These are phyloP conservation scores for Fragum sueziense DNA, from an alignment of 2,888 invertebrate genomes.

Conservation along the genomic window DNA sequence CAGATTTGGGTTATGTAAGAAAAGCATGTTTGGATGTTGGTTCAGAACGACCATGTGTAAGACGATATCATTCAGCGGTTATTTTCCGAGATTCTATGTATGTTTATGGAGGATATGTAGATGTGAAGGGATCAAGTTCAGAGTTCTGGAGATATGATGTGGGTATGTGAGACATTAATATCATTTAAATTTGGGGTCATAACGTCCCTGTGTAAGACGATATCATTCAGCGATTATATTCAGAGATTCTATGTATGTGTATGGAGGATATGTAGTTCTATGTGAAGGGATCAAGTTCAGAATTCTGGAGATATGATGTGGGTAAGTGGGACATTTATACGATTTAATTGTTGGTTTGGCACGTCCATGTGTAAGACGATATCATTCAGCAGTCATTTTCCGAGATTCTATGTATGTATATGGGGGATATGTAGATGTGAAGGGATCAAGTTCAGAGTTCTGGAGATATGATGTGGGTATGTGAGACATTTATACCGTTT, in stretches of 20 bases:
- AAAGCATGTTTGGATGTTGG: conserved; percentile 61
- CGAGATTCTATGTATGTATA: conserved; percentile 91
- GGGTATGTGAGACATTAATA: conserved; percentile 86
- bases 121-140: conserved; percentile 91
- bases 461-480: conserved; percentile 95
- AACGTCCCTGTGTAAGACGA: conserved; percentile 84
- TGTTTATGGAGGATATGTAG: conserved; percentile 94
- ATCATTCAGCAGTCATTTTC: conserved; percentile 92
- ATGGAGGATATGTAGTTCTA: conserved; percentile 95
- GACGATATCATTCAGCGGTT: conserved; percentile 92
- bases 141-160: conserved; percentile 95
- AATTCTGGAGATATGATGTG: conserved; percentile 94
- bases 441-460: conserved; percentile 92
- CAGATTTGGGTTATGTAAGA: conserved; percentile 68
- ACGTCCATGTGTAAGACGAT: conserved; percentile 84
- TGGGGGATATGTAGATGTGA: conserved; percentile 93
- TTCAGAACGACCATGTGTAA: conserved; percentile 60
- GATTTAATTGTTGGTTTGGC: conserved; percentile 56
- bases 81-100: conserved; percentile 91
- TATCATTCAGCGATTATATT: conserved; percentile 93
- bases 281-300: conserved; percentile 91
- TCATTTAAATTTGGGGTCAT: too few species aligned
- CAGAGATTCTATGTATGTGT: conserved; percentile 90
- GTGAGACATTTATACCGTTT: too few species aligned
- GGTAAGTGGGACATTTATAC: conserved; percentile 86